Conservation (phyloP, 1,140 invertebrate genomes). For the Drosophila nebulosa region DNA sequence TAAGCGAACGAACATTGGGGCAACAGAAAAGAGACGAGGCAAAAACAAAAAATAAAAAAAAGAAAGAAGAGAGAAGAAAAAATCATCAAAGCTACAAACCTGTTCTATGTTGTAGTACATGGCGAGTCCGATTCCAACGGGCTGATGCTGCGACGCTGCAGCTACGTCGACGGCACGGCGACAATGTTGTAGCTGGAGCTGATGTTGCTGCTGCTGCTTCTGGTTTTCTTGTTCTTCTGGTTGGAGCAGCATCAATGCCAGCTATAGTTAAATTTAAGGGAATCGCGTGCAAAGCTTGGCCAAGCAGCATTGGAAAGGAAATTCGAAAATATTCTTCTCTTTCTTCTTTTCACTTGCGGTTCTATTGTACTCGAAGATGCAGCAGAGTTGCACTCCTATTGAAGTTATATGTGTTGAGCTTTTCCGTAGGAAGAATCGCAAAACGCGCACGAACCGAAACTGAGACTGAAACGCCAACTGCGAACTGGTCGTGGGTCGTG, state of each 20-base stretch:
- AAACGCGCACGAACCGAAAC: slow-evolving; percentile 70
- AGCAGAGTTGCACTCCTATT: neutral
- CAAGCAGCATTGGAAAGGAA: slow-evolving; percentile 62
- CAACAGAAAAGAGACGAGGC: slow-evolving; percentile 2
- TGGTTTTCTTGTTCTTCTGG: slow-evolving; percentile 40
- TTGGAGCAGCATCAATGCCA: slow-evolving; percentile 6
- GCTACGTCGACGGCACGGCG: slow-evolving; percentile 51
- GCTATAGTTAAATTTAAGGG: slow-evolving; percentile 39
- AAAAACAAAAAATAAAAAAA: slow-evolving; percentile 3
- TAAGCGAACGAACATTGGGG: slow-evolving; percentile 48
- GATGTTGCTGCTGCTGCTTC: slow-evolving; percentile 16
- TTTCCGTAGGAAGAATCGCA: slow-evolving; percentile 59
- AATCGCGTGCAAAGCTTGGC: slow-evolving; percentile 65
- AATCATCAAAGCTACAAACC: slow-evolving; percentile 61
- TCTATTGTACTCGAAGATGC: slow-evolving; percentile 16
- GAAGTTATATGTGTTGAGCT: slow-evolving; percentile 43
- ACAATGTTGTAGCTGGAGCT: slow-evolving; percentile 60
- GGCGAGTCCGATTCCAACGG: slow-evolving; percentile 38
- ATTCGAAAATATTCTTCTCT: slow-evolving; percentile 28
- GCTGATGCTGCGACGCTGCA: slow-evolving; percentile 59
- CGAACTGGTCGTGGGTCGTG: slow-evolving; percentile 21
- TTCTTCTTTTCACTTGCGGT: neutral
- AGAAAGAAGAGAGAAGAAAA: neutral
- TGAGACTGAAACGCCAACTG: slow-evolving; percentile 54
- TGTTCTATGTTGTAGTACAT: slow-evolving; percentile 76